Base-by-base conservation (phyloP, 2,888 invertebrate genomes). In the Ectemnius cavifrons region DNA sequence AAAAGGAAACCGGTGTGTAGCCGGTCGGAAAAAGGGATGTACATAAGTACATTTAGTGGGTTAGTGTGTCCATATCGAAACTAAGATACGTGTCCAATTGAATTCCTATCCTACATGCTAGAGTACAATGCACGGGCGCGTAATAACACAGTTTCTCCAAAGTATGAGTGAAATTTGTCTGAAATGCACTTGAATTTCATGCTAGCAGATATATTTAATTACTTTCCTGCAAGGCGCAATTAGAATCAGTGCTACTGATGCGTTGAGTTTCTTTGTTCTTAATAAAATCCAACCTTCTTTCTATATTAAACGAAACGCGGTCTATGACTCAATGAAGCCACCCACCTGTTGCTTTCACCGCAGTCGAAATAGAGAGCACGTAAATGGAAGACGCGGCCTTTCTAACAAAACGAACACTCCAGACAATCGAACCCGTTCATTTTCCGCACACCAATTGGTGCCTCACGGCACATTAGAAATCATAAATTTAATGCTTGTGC, bases 291-390 rank as follows among this genome's bases (percentile, higher is more conserved):
- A 11, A 37, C 8, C 8, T 37, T 45, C n/a, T 63, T 14, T 52
- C 6, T 18, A 1, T n/a, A 18, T 45, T 16, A 11, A 59, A 27
- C 8, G 14, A 49, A 59, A 58, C 64, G 63, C 67, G 75, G 67
- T 77, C 77, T 75, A 67, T 52, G 75, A 62, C 75, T 67, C 67
- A 62, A 59, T 63, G 56, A 56, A 68, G 63, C n/a, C 59, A 67
- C 18, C 52, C 67, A 71, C 73, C 65, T 75, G 70, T 75, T 70
- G 73, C 80, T 80, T 81, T 81, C 80, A 78, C 78, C 75, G n/a
- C 52, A 52, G 23, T 57, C 63, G 63, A 49, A 76, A 67, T 70
- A 67, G 60, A 73, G 23, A 16, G 4, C 27, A 28, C 46, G 57
- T 16, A 1, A 13, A 52, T 18, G 14, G 52, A 63, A 45, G 56